Conservation (phyloP, 2,797 vertebrate genomes). For the Propithecus perrieri region DNA sequence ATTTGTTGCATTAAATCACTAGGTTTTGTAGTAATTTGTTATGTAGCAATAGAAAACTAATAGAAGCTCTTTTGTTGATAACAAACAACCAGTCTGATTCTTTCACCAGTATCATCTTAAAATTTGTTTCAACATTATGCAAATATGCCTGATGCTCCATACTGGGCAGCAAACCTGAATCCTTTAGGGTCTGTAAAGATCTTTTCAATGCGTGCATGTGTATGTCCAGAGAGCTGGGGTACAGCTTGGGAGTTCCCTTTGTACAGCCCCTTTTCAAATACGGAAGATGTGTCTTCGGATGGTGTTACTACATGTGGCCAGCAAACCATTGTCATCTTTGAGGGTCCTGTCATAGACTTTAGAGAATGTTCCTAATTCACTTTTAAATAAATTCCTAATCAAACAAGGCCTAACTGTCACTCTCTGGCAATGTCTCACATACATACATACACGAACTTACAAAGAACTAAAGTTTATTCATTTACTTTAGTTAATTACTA, state of each 20-base stretch:
- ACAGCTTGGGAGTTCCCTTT: not conserved
- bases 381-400: not conserved
- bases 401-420: not conserved
- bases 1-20: not conserved
- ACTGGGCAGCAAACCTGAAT: not conserved
- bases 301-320: not conserved
- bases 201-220: not conserved
- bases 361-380: not conserved
- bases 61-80: not conserved
- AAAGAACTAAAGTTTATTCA: not conserved
- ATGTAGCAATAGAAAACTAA: not conserved
- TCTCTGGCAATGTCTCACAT: not conserved
- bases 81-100: not conserved
- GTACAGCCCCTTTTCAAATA: not conserved
- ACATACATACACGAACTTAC: not conserved
- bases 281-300: not conserved
- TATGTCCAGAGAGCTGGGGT: not conserved
- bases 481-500: not conserved
- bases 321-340: not conserved
- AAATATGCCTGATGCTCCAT: not conserved
- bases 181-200: not conserved
- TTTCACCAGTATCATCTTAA: not conserved
- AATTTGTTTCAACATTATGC: not conserved
- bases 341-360: not conserved
- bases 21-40: not conserved